Evolutionary conservation across 2,797 vertebrate genomes (phyloP), one percentile per base, ranked within the genome.

Genomic region (Argya squamiceps): DNA sequence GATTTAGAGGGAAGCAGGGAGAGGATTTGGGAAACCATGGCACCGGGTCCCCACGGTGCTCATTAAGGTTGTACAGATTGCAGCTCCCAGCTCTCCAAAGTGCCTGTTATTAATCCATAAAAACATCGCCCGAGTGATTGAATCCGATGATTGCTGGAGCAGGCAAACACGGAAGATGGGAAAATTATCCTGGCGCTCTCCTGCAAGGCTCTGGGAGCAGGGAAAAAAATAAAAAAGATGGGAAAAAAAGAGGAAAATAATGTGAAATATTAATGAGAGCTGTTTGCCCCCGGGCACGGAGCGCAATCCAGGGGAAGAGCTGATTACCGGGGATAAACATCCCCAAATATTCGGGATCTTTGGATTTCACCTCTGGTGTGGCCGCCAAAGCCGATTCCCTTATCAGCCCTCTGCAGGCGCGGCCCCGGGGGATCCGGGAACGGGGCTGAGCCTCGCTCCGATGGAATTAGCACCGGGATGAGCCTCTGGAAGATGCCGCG

Each of bases 21-120:
- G 81, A 96, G 96, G 97, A 95, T 93, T 94, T 97, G 82, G 96
- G 97, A 96, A 96, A 95, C 98, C 95, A 97, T 97, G 95, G 97
- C 55, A 97, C 80, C 94, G 68, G 92, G 94, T 98, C 98, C 98
- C 98, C 96, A 96, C 69, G 98, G 98, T 98, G 98, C 99, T 99
- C 99, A 99, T 99, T 99, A 99, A 98, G 98, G 97, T 97, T 98
- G 98, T 98, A 98, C 98, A 98, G 98, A 98, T 98, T 98, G 98
- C 98, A 97, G 98, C 98, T 98, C 98, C 98, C 93, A 97, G 97
- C 98, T 97, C 97, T 98, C 98, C 98, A 98, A 98, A 98, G 98
- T 97, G 98, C 95, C 97, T 97, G 98, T 99, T 98, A 99, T 98
- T 98, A 98, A 99, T 99, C 99, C 98, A 99, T 98, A 98, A 98